A percentile compares a stretch with the other conserved stretches of the same genome.
phyloP scores from a whole-genome alignment of 2,113 vertebrate genomes.

The Toxotes chatareus region DNA sequence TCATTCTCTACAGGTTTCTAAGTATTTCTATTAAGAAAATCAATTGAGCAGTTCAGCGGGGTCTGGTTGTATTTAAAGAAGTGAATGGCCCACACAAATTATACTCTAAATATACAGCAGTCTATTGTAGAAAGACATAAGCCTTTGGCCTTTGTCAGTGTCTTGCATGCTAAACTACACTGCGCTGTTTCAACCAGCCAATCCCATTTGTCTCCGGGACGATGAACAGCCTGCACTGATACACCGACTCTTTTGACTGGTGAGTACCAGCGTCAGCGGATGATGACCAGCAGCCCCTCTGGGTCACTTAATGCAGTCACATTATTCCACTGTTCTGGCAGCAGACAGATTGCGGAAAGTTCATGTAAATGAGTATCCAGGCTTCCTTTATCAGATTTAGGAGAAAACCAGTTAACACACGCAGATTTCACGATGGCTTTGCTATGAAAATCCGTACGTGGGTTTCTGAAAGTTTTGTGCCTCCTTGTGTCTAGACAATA shows the following conservation, averaged over 20 bases:
- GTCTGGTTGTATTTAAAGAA: background rate
- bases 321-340: slow-evolving; percentile 5
- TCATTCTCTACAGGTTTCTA: background rate
- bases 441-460: too few species aligned
- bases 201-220: background rate
- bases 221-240: background rate
- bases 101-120: background rate
- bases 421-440: too few species aligned
- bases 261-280: background rate
- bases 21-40: slow-evolving; percentile 27
- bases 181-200: background rate
- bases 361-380: background rate
- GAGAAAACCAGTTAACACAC: background rate
- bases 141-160: background rate
- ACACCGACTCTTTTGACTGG: background rate
- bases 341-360: background rate
- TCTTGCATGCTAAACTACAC: background rate
- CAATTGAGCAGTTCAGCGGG: background rate
- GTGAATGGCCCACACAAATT: slow-evolving; percentile 8
- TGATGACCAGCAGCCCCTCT: background rate
- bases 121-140: background rate
- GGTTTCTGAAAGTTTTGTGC: background rate
- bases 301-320: slow-evolving; percentile 6
- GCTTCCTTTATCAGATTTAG: background rate
- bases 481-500: background rate